Conservation (phyloP, 1,140 invertebrate species). For the Drosophila subpulchrella region DNA sequence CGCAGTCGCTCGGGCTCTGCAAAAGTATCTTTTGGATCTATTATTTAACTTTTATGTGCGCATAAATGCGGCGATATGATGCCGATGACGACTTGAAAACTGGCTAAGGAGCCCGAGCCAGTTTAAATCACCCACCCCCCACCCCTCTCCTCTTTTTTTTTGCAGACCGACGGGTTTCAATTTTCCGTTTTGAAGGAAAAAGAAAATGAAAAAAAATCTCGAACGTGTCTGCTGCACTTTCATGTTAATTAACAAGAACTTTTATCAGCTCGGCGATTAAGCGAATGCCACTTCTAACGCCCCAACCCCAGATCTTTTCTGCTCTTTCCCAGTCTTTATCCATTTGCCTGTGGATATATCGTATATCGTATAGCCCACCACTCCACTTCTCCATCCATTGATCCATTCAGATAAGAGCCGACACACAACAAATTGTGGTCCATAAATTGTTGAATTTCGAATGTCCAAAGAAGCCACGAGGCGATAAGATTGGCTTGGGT, state of each 20-base stretch:
- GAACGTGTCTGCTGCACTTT: slow-evolving; percentile 55
- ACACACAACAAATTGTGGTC: slow-evolving; percentile 71
- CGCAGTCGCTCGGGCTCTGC: slow-evolving; percentile 24
- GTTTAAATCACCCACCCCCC: slow-evolving; percentile 13
- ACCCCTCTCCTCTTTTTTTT: background rate
- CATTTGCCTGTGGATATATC: too few species aligned
- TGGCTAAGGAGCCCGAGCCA: slow-evolving; percentile 38
- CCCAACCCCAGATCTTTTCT: slow-evolving; percentile 11
- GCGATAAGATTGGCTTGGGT: slow-evolving; percentile 21
- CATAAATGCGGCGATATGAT: slow-evolving; percentile 81
- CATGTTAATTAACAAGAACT: slow-evolving; percentile 78
- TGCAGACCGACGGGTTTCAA: slow-evolving; percentile 12
- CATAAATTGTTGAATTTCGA: slow-evolving; percentile 47
- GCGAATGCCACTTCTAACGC: slow-evolving; percentile 50
- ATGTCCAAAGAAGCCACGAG: slow-evolving; percentile 33
- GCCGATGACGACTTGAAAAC: slow-evolving; percentile 60
- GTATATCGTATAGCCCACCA: background rate
- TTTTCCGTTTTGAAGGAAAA: background rate
- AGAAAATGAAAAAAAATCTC: slow-evolving; percentile 10
- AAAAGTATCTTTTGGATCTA: slow-evolving; percentile 82
- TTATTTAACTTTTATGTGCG: slow-evolving; percentile 83
- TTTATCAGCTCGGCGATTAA: slow-evolving; percentile 69
- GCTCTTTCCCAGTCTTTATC: too few species aligned
- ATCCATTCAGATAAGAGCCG: slow-evolving; percentile 52
- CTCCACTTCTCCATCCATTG: slow-evolving; percentile 2